These are phyloP conservation scores for Uloborus plumipes DNA, from an alignment of 2,888 invertebrate genomes.

Conservation along the genomic window DNA sequence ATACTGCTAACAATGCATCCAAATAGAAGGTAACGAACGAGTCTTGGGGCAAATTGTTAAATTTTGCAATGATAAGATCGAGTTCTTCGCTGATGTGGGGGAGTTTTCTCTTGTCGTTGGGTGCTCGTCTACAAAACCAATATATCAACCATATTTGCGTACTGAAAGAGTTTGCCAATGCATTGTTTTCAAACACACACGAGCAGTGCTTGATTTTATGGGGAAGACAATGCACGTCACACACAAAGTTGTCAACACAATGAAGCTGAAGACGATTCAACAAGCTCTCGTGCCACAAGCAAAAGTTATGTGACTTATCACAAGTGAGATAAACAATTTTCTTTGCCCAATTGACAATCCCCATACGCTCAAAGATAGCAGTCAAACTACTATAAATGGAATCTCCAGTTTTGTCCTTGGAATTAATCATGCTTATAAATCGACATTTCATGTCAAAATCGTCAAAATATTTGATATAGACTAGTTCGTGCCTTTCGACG, in stretches of 20 bases:
- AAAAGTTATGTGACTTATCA: constrained; percentile 15
- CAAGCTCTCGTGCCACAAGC: constrained; percentile 14
- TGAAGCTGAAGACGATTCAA: constrained; percentile 3
- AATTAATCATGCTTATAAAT: constrained; percentile 35
- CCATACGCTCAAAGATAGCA: constrained; percentile 24
- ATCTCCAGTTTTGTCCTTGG: constrained; percentile 3
- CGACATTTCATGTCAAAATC: background rate
- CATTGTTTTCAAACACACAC: constrained; percentile 9
- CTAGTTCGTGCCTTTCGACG: constrained; percentile 38
- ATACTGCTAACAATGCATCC: constrained; percentile 20
- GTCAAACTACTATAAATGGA: constrained; percentile 8
- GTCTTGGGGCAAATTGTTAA: constrained; percentile 35
- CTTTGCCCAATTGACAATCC: constrained; percentile 17
- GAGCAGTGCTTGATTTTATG: constrained; percentile 23
- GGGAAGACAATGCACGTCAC: constrained; percentile 10
- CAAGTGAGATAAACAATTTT: constrained; percentile 21
- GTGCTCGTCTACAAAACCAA: constrained; percentile 18
- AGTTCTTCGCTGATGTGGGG: constrained; percentile 20
- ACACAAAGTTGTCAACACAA: constrained; percentile 6
- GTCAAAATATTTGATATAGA: constrained; percentile 40
- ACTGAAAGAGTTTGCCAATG: constrained; percentile 7
- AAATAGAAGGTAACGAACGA: constrained; percentile 22
- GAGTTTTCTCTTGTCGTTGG: constrained; percentile 4
- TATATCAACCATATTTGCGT: constrained; percentile 28
- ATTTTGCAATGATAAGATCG: constrained; percentile 14